These are phyloP conservation scores for Diplolepis rosae DNA, from an alignment of 2,888 invertebrate genomes.

Conservation along the genomic window DNA sequence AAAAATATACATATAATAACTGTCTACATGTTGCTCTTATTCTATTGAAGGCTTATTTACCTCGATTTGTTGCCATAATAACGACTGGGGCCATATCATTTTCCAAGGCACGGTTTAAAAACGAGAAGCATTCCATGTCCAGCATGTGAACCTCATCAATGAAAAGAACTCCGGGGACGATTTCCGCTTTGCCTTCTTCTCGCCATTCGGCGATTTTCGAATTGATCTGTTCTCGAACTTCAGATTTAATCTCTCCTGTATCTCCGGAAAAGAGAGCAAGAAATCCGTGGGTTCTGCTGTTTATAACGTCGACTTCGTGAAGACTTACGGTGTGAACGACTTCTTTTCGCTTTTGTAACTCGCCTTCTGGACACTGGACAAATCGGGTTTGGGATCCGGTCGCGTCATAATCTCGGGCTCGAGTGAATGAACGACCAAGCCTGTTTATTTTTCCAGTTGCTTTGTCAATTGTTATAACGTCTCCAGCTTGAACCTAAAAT, in stretches of 20 bases:
- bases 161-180: slow-evolving; percentile 97
- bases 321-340: slow-evolving; percentile 98
- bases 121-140: slow-evolving; percentile 99
- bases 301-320: slow-evolving; percentile 99
- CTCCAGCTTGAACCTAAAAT: slow-evolving; percentile 88
- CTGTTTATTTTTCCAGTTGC: slow-evolving; percentile 95
- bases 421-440: slow-evolving; percentile 94
- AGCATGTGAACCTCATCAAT: slow-evolving; percentile 99
- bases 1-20: no score
- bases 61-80: slow-evolving; percentile 98
- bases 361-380: slow-evolving; percentile 99
- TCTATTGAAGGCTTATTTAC: slow-evolving; percentile 59
- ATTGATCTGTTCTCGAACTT: slow-evolving; percentile 98
- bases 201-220: slow-evolving; percentile 98
- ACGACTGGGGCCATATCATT: slow-evolving; percentile 98
- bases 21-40: no score
- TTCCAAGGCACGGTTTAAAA: slow-evolving; percentile 96
- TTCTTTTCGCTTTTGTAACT: slow-evolving; percentile 97
- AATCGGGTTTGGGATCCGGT: slow-evolving; percentile 90
- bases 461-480: slow-evolving; percentile 98
- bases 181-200: slow-evolving; percentile 99
- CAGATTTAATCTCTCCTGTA: slow-evolving; percentile 98
- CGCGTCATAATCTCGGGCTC: slow-evolving; percentile 98
- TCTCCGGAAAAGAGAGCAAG: slow-evolving; percentile 98
- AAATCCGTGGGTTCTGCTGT: slow-evolving; percentile 98